Evolutionary conservation across 2,888 invertebrate species (phyloP).

Genomic region (Mycalesis mineus): DNA sequence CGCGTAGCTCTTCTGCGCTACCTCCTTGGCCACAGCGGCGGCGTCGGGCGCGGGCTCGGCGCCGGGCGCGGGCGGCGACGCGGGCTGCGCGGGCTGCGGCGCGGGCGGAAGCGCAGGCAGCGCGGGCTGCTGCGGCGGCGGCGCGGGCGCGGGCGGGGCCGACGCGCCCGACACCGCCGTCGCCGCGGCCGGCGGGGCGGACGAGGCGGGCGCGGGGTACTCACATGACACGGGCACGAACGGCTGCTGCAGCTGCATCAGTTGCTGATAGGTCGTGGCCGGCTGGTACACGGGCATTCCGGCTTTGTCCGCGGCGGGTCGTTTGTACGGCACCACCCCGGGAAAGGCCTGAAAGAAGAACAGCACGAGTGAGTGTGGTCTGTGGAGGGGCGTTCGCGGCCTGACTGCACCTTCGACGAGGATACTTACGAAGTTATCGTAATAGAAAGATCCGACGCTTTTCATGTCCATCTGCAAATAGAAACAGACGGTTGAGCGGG

Average conservation of each 20-base stretch:
- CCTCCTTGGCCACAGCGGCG: slow-evolving; percentile 86
- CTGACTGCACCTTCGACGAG: slow-evolving; percentile 11
- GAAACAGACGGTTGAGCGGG: slow-evolving; percentile 69
- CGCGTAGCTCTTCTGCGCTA: slow-evolving; percentile 89
- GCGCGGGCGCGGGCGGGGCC: slow-evolving; percentile 44
- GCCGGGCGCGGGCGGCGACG: slow-evolving; percentile 40
- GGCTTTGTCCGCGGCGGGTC: slow-evolving; percentile 97
- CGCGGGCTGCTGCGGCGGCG: slow-evolving; percentile 36
- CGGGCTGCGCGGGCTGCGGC: slow-evolving; percentile 77
- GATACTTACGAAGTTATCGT: slow-evolving; percentile 96
- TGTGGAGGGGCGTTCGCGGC: slow-evolving; percentile 4
- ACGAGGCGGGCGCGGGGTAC: slow-evolving; percentile 88
- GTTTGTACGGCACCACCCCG: slow-evolving; percentile 96
- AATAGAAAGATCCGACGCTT: slow-evolving; percentile 97
- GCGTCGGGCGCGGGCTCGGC: slow-evolving; percentile 69
- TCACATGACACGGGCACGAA: slow-evolving; percentile 99
- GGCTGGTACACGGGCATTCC: slow-evolving; percentile 98
- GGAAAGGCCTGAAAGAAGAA: slow-evolving; percentile 87
- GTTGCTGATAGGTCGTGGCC: slow-evolving; percentile 94
- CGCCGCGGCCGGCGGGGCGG: slow-evolving; percentile 78
- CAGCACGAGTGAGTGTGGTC: slow-evolving; percentile 18
- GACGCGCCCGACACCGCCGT: slow-evolving; percentile 44
- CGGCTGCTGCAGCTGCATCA: slow-evolving; percentile 96
- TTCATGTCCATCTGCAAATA: slow-evolving; percentile 96
- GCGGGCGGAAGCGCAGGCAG: slow-evolving; percentile 56